Percentiles rank a stretch among this genome's conserved stretches.
Conservation (phyloP, 2,888 invertebrate species). For the Onthophagus sagittarius region DNA sequence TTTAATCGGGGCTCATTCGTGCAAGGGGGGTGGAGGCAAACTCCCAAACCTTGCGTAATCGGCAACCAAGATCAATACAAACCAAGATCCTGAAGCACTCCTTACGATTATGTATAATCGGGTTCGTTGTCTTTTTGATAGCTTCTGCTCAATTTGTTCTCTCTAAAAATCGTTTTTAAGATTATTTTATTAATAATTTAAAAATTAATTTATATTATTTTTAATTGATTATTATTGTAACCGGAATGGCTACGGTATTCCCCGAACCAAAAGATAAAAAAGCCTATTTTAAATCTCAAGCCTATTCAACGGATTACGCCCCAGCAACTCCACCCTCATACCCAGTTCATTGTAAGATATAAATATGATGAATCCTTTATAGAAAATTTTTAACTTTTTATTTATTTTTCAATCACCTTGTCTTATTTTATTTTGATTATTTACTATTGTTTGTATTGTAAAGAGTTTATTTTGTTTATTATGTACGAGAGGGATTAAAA, state of each 20-base stretch:
- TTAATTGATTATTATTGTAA: too few relatives aligned
- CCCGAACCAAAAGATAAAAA: constrained; percentile 73
- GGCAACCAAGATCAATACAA: constrained; percentile 83
- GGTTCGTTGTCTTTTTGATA: constrained; percentile 74
- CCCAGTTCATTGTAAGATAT: constrained; percentile 46
- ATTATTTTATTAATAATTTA: not conserved
- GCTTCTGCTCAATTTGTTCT: constrained; percentile 87
- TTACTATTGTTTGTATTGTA: not conserved
- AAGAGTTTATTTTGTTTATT: not conserved
- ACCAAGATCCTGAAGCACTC: constrained; percentile 67
- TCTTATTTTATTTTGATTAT: not conserved
- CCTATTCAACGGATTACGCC: constrained; percentile 71
- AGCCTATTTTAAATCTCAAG: constrained; percentile 73
- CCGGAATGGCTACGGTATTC: constrained; percentile 72
- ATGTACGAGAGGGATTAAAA: not conserved
- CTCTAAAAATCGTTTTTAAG: constrained; percentile 50
- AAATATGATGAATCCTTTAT: not conserved
- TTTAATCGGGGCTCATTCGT: constrained; percentile 82
- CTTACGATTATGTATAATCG: constrained; percentile 64
- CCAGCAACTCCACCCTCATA: constrained; percentile 52
- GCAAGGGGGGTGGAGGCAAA: constrained; percentile 72
- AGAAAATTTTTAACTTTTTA: not conserved
- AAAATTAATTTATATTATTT: not conserved
- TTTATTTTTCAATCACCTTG: not conserved
- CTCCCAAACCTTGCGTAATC: constrained; percentile 62